These are phyloP conservation scores for Lordiphosa mommai DNA, from an alignment of 1,140 invertebrate species.

Conservation along the genomic window DNA sequence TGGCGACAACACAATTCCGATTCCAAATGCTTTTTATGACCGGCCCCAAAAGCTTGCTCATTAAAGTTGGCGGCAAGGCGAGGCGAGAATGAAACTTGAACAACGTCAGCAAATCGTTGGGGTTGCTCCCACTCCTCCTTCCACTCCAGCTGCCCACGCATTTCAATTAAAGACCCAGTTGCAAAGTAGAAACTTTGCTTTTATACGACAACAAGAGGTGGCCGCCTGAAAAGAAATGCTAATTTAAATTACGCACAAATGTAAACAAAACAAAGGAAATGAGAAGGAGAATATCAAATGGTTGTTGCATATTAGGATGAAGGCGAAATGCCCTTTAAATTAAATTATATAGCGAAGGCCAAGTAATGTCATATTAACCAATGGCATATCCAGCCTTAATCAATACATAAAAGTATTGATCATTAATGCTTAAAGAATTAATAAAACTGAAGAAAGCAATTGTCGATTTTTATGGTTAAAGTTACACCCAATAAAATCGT, in stretches of 20 bases:
- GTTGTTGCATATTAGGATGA: not conserved
- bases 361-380: no score
- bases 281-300: not conserved
- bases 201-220: constrained; percentile 5
- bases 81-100: not conserved
- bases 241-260: constrained; percentile 35
- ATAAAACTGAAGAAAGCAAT: no score
- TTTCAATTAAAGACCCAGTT: constrained; percentile 31
- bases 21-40: constrained; percentile 27
- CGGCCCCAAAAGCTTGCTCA: constrained; percentile 16
- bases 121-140: constrained; percentile 8
- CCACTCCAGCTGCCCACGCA: not conserved
- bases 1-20: constrained; percentile 5
- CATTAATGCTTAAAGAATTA: no score
- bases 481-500: no score
- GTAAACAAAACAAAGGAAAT: constrained; percentile 20
- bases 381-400: no score
- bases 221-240: constrained; percentile 26
- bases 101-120: constrained; percentile 22
- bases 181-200: constrained; percentile 28
- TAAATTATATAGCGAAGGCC: no score
- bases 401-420: no score
- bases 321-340: not conserved
- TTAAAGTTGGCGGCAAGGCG: constrained; percentile 1
- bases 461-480: no score